Percentiles rank a stretch among this genome's conserved stretches.
Conservation (phyloP, 2,113 vertebrate genomes). For the Melozone crissalis region DNA sequence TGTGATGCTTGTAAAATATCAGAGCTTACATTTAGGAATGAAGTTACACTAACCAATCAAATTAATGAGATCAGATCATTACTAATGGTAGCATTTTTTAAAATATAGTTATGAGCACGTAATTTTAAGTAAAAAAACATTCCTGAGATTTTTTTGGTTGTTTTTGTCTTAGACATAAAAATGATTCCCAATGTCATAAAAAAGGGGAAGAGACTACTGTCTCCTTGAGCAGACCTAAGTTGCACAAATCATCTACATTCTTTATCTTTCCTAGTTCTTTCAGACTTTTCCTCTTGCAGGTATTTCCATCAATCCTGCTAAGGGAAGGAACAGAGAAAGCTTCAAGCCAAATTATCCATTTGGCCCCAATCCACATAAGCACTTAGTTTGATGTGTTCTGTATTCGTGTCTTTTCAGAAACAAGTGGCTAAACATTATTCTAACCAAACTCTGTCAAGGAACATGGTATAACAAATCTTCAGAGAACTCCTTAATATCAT, state of each 20-base stretch:
- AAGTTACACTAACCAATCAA: neutral
- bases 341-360: constrained; percentile 9
- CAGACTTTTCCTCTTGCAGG: neutral
- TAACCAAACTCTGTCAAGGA: neutral
- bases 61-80: neutral
- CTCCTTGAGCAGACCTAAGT: neutral
- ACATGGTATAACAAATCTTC: neutral
- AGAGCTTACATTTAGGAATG: neutral
- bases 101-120: neutral
- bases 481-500: neutral
- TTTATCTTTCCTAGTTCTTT: neutral
- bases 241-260: neutral
- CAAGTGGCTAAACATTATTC: neutral
- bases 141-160: neutral
- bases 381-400: neutral
- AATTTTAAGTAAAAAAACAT: neutral
- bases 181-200: neutral
- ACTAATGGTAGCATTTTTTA: neutral
- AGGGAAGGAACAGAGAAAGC: neutral
- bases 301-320: neutral
- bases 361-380: constrained; percentile 28
- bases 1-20: neutral
- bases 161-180: neutral
- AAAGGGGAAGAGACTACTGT: neutral
- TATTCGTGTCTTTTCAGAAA: rapidly evolving